Evolutionary conservation across 37 sponge, comb jelly and placozoan genomes (phyloP).

Genomic region (Aphrocallistes beatrix): DNA sequence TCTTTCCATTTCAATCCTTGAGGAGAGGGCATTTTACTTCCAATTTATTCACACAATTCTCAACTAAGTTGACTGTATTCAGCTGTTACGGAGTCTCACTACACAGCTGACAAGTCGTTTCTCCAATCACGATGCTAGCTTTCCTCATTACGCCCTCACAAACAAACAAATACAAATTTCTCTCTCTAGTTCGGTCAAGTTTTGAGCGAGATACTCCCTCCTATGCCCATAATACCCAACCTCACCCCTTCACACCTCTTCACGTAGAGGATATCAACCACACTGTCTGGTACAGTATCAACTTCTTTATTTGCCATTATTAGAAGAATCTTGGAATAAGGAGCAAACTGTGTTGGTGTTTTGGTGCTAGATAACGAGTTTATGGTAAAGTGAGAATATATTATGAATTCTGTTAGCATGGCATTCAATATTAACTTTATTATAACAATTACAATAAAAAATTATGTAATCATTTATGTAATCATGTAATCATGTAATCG

Average conservation of each 20-base stretch:
- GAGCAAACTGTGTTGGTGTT: too few species aligned
- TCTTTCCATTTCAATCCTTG: background rate
- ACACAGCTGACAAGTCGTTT: background rate
- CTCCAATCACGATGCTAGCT: background rate
- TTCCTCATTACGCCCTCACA: background rate
- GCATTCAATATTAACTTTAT: too few species aligned
- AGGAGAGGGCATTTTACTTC: background rate
- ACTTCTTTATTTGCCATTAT: too few species aligned
- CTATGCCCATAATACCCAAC: background rate
- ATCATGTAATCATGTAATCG: too few species aligned
- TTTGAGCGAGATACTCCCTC: background rate
- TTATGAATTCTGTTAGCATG: too few species aligned
- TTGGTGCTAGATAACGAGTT: too few species aligned
- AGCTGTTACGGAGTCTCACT: background rate
- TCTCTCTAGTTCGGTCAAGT: background rate
- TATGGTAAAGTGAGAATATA: too few species aligned
- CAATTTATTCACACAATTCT: background rate
- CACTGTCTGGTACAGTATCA: too few species aligned
- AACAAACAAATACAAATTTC: background rate
- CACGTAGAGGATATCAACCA: background rate
- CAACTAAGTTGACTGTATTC: background rate
- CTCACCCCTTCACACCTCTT: background rate
- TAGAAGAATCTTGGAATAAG: too few species aligned
- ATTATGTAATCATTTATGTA: too few species aligned
- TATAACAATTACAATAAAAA: too few species aligned